A percentile compares a stretch with the other conserved stretches of the same genome.
These are phyloP conservation scores for Drymodes brunneopygia DNA, from an alignment of 2,113 vertebrate species.

Conservation along the genomic window DNA sequence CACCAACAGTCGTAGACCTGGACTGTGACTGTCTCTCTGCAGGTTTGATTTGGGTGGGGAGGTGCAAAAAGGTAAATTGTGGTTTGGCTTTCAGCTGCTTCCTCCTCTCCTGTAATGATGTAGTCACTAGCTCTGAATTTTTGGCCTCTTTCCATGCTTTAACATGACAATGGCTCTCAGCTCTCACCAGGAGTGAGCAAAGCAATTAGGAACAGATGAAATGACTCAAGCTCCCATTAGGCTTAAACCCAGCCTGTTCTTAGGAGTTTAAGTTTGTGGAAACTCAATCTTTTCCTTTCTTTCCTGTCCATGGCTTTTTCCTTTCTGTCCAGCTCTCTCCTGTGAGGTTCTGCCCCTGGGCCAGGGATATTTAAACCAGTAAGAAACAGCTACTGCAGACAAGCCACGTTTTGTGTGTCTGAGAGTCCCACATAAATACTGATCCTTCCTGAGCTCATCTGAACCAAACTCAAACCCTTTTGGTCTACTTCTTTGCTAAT, in stretches of 20 bases:
- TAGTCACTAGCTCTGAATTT: not conserved
- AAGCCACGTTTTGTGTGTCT: not conserved
- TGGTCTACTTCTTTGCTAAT: not conserved
- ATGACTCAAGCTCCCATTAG: slow-evolving; percentile 24
- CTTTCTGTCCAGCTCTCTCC: not conserved
- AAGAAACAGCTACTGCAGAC: not conserved
- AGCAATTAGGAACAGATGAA: slow-evolving; percentile 44
- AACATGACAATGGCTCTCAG: slow-evolving; percentile 27
- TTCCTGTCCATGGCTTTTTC: not conserved
- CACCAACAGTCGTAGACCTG: not conserved
- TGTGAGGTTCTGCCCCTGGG: not conserved
- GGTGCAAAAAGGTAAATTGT: not conserved
- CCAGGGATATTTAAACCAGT: not conserved
- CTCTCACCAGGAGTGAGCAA: slow-evolving; percentile 42
- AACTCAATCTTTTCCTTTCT: not conserved
- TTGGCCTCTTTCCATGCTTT: slow-evolving; percentile 34
- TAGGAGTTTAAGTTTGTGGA: not conserved
- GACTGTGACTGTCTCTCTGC: not conserved
- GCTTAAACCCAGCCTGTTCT: not conserved
- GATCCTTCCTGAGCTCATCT: not conserved
- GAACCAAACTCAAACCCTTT: not conserved
- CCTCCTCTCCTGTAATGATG: not conserved
- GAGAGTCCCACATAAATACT: not conserved
- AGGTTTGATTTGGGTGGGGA: not conserved
- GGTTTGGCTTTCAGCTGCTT: not conserved